Conservation (phyloP, 2,888 invertebrate species). For the Apodemia zela region DNA sequence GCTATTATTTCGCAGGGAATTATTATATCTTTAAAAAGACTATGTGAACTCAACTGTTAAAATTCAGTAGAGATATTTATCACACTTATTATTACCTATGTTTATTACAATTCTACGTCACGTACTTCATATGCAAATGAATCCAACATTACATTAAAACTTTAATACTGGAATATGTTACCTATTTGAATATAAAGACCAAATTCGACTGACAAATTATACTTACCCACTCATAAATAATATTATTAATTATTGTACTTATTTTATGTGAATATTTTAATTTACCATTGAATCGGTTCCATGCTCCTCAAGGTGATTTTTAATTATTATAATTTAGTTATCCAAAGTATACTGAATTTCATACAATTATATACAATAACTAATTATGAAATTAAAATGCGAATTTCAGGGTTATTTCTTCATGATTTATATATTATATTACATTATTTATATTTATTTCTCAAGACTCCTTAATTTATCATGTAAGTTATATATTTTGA, state of each 20-base stretch:
- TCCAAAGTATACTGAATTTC: not conserved
- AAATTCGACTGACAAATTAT: not conserved
- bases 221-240: not conserved
- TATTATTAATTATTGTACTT: not conserved
- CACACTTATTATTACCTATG: not conserved
- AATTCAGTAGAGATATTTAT: not conserved
- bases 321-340: not conserved
- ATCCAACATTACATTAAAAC: not conserved
- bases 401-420: constrained; percentile 1
- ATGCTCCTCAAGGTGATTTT: not conserved
- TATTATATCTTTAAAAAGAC: not conserved
- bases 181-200: not conserved
- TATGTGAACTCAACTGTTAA: not conserved
- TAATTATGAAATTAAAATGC: constrained; percentile 1
- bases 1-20: too few relatives aligned
- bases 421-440: not conserved
- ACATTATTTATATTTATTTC: not conserved
- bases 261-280: constrained; percentile 1
- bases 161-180: not conserved
- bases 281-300: constrained; percentile 4
- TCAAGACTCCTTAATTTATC: not conserved
- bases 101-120: not conserved
- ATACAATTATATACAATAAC: constrained; percentile 11
- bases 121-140: constrained; percentile 2
- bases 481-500: too few relatives aligned